Percentiles rank a stretch among this genome's conserved stretches.
These are phyloP conservation scores for Salvelinus namaycush DNA, from an alignment of 2,113 vertebrate species.

Conservation along the genomic window DNA sequence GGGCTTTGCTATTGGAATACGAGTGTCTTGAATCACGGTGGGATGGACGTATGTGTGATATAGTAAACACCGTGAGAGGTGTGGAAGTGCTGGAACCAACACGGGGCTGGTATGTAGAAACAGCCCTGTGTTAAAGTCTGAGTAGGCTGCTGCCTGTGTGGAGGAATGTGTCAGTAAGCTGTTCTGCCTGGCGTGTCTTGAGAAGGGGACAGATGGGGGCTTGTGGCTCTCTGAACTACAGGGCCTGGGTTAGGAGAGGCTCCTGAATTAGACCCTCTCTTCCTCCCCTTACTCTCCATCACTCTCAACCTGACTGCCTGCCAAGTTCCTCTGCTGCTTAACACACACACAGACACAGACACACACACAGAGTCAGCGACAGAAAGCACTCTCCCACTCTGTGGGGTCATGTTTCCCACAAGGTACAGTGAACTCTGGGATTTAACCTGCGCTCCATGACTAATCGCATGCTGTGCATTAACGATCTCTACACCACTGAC, in stretches of 20 bases:
- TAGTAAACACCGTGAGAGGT: no score
- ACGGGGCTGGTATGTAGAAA: neutral
- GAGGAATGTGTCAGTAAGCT: neutral
- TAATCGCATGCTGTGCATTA: no score
- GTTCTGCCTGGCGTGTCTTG: neutral
- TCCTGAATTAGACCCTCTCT: conserved; percentile 28
- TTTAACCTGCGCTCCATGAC: no score
- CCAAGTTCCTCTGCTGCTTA: neutral
- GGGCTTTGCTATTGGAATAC: no score
- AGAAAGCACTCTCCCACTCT: neutral
- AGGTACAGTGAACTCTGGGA: no score
- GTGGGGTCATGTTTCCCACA: no score
- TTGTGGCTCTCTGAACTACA: conserved; percentile 3
- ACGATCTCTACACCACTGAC: no score
- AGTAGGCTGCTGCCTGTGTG: neutral
- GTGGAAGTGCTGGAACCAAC: no score
- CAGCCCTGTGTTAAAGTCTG: neutral
- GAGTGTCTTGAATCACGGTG: no score
- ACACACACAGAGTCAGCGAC: no score
- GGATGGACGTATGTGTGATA: no score
- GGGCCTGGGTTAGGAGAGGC: conserved; percentile 5
- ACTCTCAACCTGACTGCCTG: conserved; percentile 6
- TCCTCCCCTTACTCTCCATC: conserved; percentile 31
- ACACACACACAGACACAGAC: no score
- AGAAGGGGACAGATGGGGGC: neutral